A percentile compares a stretch with the other conserved stretches of the same genome.
Conservation (phyloP, 2,797 vertebrate species). For the Sus cebifrons region DNA sequence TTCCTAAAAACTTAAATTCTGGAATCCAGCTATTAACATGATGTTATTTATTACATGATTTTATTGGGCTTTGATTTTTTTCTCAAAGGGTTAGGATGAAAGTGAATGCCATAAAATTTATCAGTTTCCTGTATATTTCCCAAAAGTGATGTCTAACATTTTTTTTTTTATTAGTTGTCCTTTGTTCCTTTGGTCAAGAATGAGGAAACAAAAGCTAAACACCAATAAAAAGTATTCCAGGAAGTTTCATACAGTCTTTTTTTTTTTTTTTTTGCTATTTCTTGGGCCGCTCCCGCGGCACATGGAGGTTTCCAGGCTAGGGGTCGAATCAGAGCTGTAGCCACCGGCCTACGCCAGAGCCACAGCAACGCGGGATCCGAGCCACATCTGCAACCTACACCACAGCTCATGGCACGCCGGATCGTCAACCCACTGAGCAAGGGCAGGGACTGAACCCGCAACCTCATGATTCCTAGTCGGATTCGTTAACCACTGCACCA, state of each 20-base stretch:
- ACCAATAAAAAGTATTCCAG: conserved; percentile 10
- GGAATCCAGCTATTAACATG: background rate
- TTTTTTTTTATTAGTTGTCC: conserved; percentile 56
- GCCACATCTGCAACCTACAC: too few species aligned
- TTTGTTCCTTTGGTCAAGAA: conserved; percentile 23
- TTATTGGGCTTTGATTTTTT: background rate
- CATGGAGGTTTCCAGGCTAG: too few species aligned
- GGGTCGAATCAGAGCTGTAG: too few species aligned
- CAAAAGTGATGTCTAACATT: background rate
- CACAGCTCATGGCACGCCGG: too few species aligned
- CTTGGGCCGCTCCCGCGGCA: too few species aligned
- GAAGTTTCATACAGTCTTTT: background rate
- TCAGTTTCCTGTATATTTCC: background rate
- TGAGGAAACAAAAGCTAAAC: conserved; percentile 24
- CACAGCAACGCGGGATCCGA: too few species aligned
- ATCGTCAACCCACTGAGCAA: too few species aligned
- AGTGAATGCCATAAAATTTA: background rate
- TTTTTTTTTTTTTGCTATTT: background rate
- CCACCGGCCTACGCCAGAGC: too few species aligned
- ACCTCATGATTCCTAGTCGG: too few species aligned
- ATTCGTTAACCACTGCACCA: too few species aligned
- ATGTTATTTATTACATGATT: background rate
- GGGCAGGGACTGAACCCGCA: too few species aligned
- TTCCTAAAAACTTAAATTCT: background rate
- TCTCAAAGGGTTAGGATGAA: background rate